Base-by-base conservation (phyloP, 2,888 invertebrate species). In the Tubulanus polymorphus region DNA sequence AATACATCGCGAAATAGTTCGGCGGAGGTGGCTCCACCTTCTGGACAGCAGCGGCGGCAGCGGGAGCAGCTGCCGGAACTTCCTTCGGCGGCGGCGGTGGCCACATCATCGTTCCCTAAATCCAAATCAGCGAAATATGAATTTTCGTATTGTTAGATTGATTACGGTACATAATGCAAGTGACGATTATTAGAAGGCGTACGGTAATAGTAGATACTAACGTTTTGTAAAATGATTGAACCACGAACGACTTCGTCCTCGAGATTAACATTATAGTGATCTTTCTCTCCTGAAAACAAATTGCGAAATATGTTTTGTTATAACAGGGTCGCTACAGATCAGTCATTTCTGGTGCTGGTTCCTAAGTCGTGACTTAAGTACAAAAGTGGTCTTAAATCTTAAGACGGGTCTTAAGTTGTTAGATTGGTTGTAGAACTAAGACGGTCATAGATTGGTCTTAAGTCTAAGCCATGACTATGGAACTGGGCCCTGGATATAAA, bases 161-260 rank as follows among this genome's bases (percentile, higher is more conserved):
- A 15, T 35, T 35, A 35, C 35, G 35, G n/a, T 15, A 35, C 35
- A 35, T 15, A 15, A 15, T 35, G 12, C 12, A 35, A 15, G 35
- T n/a, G n/a, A 35, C 12, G 10, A 12, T 35, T n/a, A 35, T 35
- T n/a, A n/a, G n/a, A n/a, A n/a, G n/a, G n/a, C n/a, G n/a, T n/a
- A 35, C n/a, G 35, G n/a, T 35, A 15, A 35, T 35, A 35, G 2
- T n/a, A n/a, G 30, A 20, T 1, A 64, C 64, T 61, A 64, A 76
- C 76, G 61, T 87, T 83, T 59, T 88, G 83, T 41, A 91, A 81
- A 45, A 93, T 84, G 61, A 91, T 88, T 48, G 89, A 86, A 0
- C 92, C 92, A 25, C 92, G 83, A 0, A 90, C 87, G 50, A 93
- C 92, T 76, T 93, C 92, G 79, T 93, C 92, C 63, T 88, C 85